These are phyloP conservation scores for Lithodes maja DNA, from an alignment of 2,888 invertebrate genomes.

Conservation along the genomic window DNA sequence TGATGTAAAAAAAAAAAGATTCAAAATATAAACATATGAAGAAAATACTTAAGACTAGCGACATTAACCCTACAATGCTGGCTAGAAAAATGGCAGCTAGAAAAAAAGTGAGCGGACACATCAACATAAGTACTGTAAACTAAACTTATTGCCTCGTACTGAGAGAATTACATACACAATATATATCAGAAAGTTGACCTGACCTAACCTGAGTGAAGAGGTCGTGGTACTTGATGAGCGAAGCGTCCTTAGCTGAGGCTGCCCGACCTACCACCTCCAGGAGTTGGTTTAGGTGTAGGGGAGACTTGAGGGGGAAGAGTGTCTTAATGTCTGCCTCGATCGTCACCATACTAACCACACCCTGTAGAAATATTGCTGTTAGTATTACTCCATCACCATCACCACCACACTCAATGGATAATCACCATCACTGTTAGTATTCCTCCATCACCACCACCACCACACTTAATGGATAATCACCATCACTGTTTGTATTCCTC, in stretches of 20 bases:
- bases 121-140: no score
- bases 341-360: slow-evolving; percentile 18
- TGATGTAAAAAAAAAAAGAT: no score
- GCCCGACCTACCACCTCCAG: slow-evolving; percentile 39
- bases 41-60: no score
- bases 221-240: slow-evolving; percentile 49
- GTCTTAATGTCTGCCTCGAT: slow-evolving; percentile 23
- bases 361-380: slow-evolving; percentile 33
- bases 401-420: neutral
- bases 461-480: neutral
- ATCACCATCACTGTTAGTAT: neutral
- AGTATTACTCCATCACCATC: neutral
- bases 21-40: no score
- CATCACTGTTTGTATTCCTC: neutral
- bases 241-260: slow-evolving; percentile 43
- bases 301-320: slow-evolving; percentile 51
- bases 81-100: no score
- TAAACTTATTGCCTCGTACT: no score
- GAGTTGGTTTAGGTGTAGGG: slow-evolving; percentile 29
- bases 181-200: neutral
- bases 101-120: no score
- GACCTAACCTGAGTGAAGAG: slow-evolving; percentile 60
- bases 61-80: no score
- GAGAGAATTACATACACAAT: neutral
- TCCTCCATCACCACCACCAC: neutral